Conservation (phyloP, 1,140 invertebrate genomes). For the Calephelis virginiensis region DNA sequence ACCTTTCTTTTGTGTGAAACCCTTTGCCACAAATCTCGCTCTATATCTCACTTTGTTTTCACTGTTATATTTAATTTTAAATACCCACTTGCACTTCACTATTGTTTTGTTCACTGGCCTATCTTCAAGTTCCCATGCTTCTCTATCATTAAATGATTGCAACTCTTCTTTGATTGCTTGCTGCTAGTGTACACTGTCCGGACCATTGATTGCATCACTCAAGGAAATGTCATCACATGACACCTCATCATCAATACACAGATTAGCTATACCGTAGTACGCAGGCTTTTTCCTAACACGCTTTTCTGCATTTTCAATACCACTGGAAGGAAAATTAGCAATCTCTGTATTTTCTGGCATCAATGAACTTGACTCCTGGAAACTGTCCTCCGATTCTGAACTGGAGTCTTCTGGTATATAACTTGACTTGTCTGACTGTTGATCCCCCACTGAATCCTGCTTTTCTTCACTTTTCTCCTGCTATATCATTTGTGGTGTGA, state of each 20-base stretch:
- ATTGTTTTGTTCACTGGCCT: constrained; percentile 20
- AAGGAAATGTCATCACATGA: too few species aligned
- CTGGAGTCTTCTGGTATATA: constrained; percentile 21
- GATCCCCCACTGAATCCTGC: constrained; percentile 21
- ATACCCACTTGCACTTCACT: constrained; percentile 23
- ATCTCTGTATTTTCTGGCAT: constrained; percentile 22
- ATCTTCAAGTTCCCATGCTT: constrained; percentile 20
- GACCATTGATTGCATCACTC: too few species aligned
- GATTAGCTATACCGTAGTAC: constrained; percentile 20
- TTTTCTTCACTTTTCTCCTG: constrained; percentile 20
- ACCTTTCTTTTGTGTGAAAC: too few species aligned
- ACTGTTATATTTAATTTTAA: constrained; percentile 21
- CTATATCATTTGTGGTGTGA: constrained; percentile 19
- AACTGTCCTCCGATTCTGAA: too few species aligned
- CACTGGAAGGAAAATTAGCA: constrained; percentile 19
- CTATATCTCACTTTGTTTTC: constrained; percentile 20
- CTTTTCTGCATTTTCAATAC: constrained; percentile 20
- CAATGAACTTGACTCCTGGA: constrained; percentile 1
- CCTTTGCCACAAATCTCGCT: too few species aligned
- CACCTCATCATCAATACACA: constrained; percentile 20
- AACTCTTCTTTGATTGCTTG: too few species aligned
- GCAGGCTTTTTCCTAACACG: constrained; percentile 18
- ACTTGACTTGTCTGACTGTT: constrained; percentile 18
- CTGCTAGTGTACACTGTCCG: too few species aligned
- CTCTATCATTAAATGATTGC: constrained; percentile 20